Conservation (phyloP, 2,888 invertebrate species). For the Agonopterix subpropinquella region DNA sequence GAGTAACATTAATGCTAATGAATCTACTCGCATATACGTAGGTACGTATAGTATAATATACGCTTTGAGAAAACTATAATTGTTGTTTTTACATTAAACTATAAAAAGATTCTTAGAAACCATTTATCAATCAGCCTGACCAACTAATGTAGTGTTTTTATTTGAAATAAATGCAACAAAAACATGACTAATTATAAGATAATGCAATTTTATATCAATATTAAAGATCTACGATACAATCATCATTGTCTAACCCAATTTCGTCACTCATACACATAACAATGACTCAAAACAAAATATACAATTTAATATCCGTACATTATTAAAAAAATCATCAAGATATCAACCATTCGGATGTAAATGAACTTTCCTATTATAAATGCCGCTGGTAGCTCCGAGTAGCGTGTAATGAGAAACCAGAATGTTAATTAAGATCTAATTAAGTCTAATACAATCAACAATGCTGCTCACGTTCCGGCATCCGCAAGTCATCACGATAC, state of each 20-base stretch:
- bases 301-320: slow-evolving; percentile 34
- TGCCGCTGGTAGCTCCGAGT: slow-evolving; percentile 63
- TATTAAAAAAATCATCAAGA: slow-evolving; percentile 58
- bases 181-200: slow-evolving; percentile 12
- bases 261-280: slow-evolving; percentile 40
- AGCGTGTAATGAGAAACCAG: slow-evolving; percentile 75
- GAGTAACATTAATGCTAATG: neutral
- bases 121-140: no score
- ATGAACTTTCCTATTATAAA: slow-evolving; percentile 66
- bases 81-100: no score
- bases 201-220: slow-evolving; percentile 13
- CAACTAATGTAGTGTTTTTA: neutral
- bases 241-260: slow-evolving; percentile 40
- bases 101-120: no score
- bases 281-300: slow-evolving; percentile 31
- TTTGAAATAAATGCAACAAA: slow-evolving; percentile 3
- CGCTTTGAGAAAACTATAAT: no score
- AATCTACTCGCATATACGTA: no score
- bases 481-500: slow-evolving; percentile 68
- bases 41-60: no score
- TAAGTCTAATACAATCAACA: slow-evolving; percentile 75
- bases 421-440: slow-evolving; percentile 76
- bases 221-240: slow-evolving; percentile 24
- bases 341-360: slow-evolving; percentile 45
- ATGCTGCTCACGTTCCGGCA: slow-evolving; percentile 69